Evolutionary conservation across 2,113 vertebrate genomes (phyloP), one percentile per base, ranked within the genome.

Genomic region (Brienomyrus longianalis): DNA sequence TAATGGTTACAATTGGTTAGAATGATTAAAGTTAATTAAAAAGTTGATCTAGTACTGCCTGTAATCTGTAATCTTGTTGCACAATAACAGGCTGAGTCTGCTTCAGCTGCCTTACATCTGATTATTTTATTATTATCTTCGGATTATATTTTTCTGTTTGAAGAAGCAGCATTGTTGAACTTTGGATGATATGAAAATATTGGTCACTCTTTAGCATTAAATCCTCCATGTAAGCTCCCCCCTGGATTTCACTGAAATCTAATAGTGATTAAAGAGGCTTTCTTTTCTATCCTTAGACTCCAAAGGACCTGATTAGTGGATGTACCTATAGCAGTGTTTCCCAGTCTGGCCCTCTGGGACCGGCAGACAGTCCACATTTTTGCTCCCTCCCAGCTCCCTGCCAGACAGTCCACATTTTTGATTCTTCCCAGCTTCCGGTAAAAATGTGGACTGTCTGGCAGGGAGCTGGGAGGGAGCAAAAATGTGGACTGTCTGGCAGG

Each of bases 281-380:
- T 97, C 93, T 91, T 90, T 95, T 96, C 96, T 97, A 97, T 97
- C 96, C 94, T 96, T 97, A 96, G 96, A 93, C 93, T 93, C 92
- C 52, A 66, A 92, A 89, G 92, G 93, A 77, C 93, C 94, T 89
- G 93, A 93, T 95, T 94, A 94, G 93, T 91, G 91, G 92, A 11
- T 7, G 47, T 31, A 43, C 86, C 89, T 80, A 74, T 88, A 27
- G 70, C 62, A 74, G 62, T 27, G 62, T 70, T 70, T 70, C 27
- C 62, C 62, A 70, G 5, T 31, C n/a, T 3, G 62, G 10, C 31
- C 62, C n/a, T 31, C 3, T 0, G n/a, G 27, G 62, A 31, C 62
- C 27, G 0, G 1, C n/a, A 70, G 62, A 70, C 62, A 31, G 62
- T 70, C 27, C n/a, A 70, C 62, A 27, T 66, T 66, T 59, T 66